A percentile compares a stretch with the other conserved stretches of the same genome.
Conservation (phyloP, 1,140 invertebrate species). For the Harpegnathos saltator region DNA sequence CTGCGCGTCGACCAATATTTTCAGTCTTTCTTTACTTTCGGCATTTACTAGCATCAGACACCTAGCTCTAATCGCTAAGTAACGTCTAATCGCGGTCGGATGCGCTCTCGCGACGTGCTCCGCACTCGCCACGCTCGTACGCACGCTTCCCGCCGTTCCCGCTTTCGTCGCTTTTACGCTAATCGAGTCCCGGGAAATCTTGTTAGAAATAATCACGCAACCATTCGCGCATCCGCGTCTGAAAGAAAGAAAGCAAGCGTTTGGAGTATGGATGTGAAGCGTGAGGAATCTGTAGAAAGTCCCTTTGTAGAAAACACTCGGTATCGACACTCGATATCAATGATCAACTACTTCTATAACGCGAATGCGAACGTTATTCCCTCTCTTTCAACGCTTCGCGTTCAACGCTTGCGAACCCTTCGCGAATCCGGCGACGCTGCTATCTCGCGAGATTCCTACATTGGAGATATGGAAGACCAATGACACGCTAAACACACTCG, state of each 20-base stretch:
- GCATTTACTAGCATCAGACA: constrained; percentile 49
- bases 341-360: constrained; percentile 16
- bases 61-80: constrained; percentile 20
- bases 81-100: constrained; percentile 63
- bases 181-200: neutral
- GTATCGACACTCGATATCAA: too few relatives aligned
- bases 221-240: too few relatives aligned
- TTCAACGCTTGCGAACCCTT: neutral
- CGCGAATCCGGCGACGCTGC: neutral
- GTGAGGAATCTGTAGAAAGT: neutral
- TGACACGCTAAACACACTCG: neutral
- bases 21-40: constrained; percentile 74
- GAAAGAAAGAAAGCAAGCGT: neutral
- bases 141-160: too few relatives aligned
- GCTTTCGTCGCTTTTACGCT: constrained; percentile 49
- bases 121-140: too few relatives aligned
- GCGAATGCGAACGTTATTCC: neutral
- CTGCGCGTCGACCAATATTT: constrained; percentile 68
- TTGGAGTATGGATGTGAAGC: too few relatives aligned
- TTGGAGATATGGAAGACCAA: constrained; percentile 16
- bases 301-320: neutral
- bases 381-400: neutral
- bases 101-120: constrained; percentile 3
- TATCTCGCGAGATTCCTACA: neutral
- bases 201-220: neutral